Percentiles rank a stretch among this genome's conserved stretches.
Evolutionary conservation across 2,888 invertebrate genomes (phyloP).

Genomic region (Pyrrhia umbra): DNA sequence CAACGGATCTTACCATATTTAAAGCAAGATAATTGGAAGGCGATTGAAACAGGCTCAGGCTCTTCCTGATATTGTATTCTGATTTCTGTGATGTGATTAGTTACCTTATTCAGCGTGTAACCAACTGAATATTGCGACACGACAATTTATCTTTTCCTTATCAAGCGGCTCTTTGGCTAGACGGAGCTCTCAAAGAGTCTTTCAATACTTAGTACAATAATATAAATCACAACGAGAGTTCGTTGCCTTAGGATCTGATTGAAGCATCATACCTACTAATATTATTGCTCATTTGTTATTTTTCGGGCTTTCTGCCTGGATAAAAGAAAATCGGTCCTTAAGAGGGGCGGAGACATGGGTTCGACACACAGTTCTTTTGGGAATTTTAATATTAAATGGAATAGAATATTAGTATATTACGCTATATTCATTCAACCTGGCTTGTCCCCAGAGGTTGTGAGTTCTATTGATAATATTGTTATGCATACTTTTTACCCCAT

Average conservation of each 20-base stretch:
- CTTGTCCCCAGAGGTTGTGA: constrained; percentile 12
- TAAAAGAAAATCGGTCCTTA: constrained; percentile 13
- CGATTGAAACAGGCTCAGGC: constrained; percentile 39
- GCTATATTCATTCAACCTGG: constrained; percentile 21
- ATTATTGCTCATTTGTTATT: constrained; percentile 26
- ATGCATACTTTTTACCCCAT: not conserved
- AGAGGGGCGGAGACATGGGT: constrained; percentile 30
- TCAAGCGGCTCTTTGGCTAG: constrained; percentile 49
- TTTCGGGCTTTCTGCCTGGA: constrained; percentile 18
- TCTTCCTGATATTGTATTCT: constrained; percentile 62
- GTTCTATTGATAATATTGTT: constrained; percentile 23
- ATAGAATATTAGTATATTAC: constrained; percentile 29
- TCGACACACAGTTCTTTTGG: constrained; percentile 34
- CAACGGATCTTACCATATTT: constrained; percentile 41
- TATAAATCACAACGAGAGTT: constrained; percentile 42
- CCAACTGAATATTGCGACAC: constrained; percentile 36
- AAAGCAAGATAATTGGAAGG: constrained; percentile 54
- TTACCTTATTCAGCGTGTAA: constrained; percentile 47
- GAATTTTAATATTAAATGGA: constrained; percentile 44
- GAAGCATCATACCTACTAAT: constrained; percentile 38
- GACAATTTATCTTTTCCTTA: constrained; percentile 52
- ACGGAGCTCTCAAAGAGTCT: constrained; percentile 32
- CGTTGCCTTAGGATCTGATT: constrained; percentile 44
- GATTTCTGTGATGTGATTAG: constrained; percentile 56
- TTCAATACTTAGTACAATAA: constrained; percentile 16